Percentiles rank a stretch among this genome's conserved stretches.
phyloP scores from a whole-genome alignment of 2,888 invertebrate genomes.

The Xanthostigma xanthostigma region DNA sequence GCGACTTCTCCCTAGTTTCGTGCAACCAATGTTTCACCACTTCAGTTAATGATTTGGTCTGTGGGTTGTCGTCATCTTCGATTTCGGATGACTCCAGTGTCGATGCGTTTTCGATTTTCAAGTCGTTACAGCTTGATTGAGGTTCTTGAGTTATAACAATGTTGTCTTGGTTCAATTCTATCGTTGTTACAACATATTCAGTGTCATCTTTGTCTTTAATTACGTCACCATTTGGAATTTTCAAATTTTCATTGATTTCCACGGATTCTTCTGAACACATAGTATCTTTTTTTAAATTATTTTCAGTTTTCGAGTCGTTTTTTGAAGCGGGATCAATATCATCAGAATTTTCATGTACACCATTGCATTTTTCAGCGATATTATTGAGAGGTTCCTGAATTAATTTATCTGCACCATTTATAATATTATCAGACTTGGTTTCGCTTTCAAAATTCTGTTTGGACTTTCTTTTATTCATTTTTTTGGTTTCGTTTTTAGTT shows the following conservation, averaged over 20 bases:
- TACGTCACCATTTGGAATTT: background rate
- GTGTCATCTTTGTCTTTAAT: background rate
- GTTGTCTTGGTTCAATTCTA: background rate
- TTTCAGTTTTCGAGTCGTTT: too few relatives aligned
- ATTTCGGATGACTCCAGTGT: too few relatives aligned
- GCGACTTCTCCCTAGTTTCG: slow-evolving; percentile 27
- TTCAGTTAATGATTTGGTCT: slow-evolving; percentile 28
- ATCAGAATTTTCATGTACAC: too few relatives aligned
- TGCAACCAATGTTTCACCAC: slow-evolving; percentile 45
- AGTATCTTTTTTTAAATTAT: background rate
- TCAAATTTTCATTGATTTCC: too few relatives aligned
- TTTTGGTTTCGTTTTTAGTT: slow-evolving; percentile 7
- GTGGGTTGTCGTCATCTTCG: background rate
- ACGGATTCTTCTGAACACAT: background rate
- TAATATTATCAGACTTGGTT: too few relatives aligned
- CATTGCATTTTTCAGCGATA: too few relatives aligned
- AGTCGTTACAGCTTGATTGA: background rate
- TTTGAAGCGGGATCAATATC: too few relatives aligned
- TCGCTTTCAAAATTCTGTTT: too few relatives aligned
- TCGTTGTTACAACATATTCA: background rate
- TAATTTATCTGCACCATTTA: too few relatives aligned
- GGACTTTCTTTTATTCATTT: slow-evolving; percentile 2
- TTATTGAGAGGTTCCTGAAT: too few relatives aligned
- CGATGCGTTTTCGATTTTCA: background rate
- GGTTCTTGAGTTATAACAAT: slow-evolving; percentile 1